Conservation (phyloP, 2,113 vertebrate species). For the Polypterus bichir region DNA sequence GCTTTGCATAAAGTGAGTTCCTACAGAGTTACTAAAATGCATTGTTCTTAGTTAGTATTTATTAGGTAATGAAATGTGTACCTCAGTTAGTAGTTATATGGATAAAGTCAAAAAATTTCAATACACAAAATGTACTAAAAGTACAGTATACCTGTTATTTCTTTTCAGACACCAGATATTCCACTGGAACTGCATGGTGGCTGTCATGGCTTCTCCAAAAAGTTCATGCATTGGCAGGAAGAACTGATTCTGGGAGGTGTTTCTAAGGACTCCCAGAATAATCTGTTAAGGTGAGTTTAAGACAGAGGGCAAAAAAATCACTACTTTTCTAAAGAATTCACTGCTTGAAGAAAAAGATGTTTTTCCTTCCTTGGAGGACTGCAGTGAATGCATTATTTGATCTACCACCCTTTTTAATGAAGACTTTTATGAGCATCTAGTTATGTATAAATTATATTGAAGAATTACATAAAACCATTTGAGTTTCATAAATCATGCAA, state of each 20-base stretch:
- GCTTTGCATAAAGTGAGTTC: slow-evolving; percentile 43
- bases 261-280: slow-evolving; percentile 65
- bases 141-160: background rate
- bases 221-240: slow-evolving; percentile 98
- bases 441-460: too few relatives aligned
- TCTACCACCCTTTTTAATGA: too few relatives aligned
- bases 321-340: too few relatives aligned
- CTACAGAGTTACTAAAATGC: background rate
- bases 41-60: background rate
- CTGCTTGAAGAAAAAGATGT: too few relatives aligned
- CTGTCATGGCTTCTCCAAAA: slow-evolving; percentile 91
- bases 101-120: too few relatives aligned
- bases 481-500: too few relatives aligned
- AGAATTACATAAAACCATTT: too few relatives aligned
- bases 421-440: too few relatives aligned
- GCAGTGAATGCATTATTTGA: too few relatives aligned
- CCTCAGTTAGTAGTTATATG: too few relatives aligned
- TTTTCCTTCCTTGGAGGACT: too few relatives aligned
- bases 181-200: slow-evolving; percentile 66
- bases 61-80: background rate
- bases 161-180: slow-evolving; percentile 64
- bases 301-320: slow-evolving; percentile 1
- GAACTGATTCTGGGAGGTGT: slow-evolving; percentile 84
- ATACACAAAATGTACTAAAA: too few relatives aligned
- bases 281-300: slow-evolving; percentile 66